Evolutionary conservation across 37 sponge, comb jelly and placozoan genomes (phyloP).

Genomic region (Diacarnus erythraeanus): DNA sequence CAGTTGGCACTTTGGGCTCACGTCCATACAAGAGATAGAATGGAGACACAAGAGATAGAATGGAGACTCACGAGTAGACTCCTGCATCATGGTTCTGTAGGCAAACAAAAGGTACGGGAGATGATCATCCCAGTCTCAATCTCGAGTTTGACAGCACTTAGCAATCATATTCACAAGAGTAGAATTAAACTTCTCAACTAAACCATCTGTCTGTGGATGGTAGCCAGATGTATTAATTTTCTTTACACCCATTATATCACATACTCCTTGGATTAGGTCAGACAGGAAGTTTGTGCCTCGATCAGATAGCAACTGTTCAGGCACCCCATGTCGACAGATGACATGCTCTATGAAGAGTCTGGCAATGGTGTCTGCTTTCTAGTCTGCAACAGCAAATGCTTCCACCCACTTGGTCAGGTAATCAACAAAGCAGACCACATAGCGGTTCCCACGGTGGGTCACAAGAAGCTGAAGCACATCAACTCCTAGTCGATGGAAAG

Average conservation of each 20-base stretch:
- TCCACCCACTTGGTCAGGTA: no score
- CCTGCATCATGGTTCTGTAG: constrained; percentile 34
- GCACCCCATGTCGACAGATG: constrained; percentile 39
- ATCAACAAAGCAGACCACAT: no score
- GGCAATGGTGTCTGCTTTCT: constrained; percentile 49
- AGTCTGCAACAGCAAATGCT: no score
- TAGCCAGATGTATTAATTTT: constrained; percentile 45
- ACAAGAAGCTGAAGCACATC: no score
- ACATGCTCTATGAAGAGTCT: constrained; percentile 35
- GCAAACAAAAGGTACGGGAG: constrained; percentile 54
- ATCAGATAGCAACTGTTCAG: constrained; percentile 32
- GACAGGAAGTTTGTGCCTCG: constrained; percentile 45
- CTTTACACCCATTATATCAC: constrained; percentile 12
- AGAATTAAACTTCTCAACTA: constrained; percentile 48
- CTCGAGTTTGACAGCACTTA: constrained; percentile 5
- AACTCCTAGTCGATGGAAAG: no score
- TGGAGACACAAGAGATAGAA: constrained; percentile 38
- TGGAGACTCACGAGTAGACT: constrained; percentile 43
- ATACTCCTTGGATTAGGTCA: constrained; percentile 23
- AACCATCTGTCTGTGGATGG: constrained; percentile 53
- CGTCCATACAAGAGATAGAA: constrained; percentile 1
- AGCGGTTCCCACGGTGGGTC: no score
- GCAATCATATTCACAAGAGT: constrained; percentile 56
- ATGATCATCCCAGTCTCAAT: constrained; percentile 46
- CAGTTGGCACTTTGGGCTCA: constrained; percentile 23